Evolutionary conservation across 2,797 vertebrate species (phyloP), one percentile per base, ranked within the genome.

Genomic region (Orestias chungarensis): DNA sequence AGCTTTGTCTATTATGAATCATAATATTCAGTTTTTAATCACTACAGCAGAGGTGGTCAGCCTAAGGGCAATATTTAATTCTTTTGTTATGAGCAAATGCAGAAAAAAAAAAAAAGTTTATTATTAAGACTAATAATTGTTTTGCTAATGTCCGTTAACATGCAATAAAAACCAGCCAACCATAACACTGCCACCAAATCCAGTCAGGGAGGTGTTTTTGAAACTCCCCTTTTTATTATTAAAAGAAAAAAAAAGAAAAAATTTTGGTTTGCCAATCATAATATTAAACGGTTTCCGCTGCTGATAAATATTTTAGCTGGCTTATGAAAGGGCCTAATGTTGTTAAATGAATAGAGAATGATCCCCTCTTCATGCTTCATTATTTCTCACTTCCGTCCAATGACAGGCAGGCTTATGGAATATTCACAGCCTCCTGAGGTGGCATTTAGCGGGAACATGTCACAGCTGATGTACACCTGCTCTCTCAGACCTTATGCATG

Each of bases 141-240:
- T 97, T 97, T 96, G 94, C 95, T 94, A 95, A 94, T 95, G 97
- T 98, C 96, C 97, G 98, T 99, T 98, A 98, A 98, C 96, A 97
- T 95, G 95, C 96, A 97, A 97, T 97, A 97, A 97, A 93, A 96
- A 94, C 87, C 97, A 97, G 94, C 96, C 96, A 97, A 96, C 95
- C 96, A 96, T 94, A 94, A 95, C 97, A 72, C 94, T 94, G 95
- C 95, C 94, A 95, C 93, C 87, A 93, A 91, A 93, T 94, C 96
- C 95, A 95, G 93, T 96, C 93, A 95, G 91, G 92, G 27, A 57
- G 70, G 72, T 95, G 95, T 96, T 96, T 96, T 96, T 96, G 95
- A 95, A 94, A 93, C 9, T 93, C 92, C 49, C 25, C 61, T 66
- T 0, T 44, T 75, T 11, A 3, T 38, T 25, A 18, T 47, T 66